Base-by-base conservation (phyloP, 2,888 invertebrate species). In the Ormia ochracea region DNA sequence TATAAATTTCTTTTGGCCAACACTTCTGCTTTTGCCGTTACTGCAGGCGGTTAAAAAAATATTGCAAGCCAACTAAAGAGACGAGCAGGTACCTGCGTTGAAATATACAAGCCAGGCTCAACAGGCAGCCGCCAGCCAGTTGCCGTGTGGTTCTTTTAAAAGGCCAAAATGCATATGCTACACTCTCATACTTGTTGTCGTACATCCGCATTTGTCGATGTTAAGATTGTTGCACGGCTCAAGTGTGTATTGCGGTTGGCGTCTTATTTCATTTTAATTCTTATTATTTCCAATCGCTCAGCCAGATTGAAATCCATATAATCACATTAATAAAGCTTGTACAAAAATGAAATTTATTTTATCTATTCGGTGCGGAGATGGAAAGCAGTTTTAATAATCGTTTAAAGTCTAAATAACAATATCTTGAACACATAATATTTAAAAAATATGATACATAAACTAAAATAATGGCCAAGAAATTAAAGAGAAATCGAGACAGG, bases 1-100 rank as follows among this genome's bases (percentile, higher is more conserved):
- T 61, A 28, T 31, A 65, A 72, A 75, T 80, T 80, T 75, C 75
- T 75, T 75, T 79, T 80, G 79, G 75, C 74, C 63, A 58, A 59
- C 70, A 70, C 43, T 66, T 74, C 48, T 58, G 33, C 58, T 66
- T 66, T 74, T 66, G 65, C 38, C 21, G 7, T 9, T 38, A n/a
- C 61, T 28, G n/a, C n/a, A n/a, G 28, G 3, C 43, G 19, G 19
- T 38, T 74, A 56, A 38, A 45, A 54, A 73, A 43, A 73, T 17
- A 73, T 41, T 72, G 52, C 50, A 23, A 72, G 61, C 28, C 52
- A 31, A 54, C 9, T 41, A 54, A 12, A 45, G 0, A 56, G 17
- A 33, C 23, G 26, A 12, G 31, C n/a, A n/a, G n/a, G n/a, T n/a
- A n/a, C n/a, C n/a, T n/a, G n/a, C n/a, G n/a, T 23, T 21, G 41